phyloP scores from a whole-genome alignment of 2,113 vertebrate species.

The Lamprologus sp. region DNA sequence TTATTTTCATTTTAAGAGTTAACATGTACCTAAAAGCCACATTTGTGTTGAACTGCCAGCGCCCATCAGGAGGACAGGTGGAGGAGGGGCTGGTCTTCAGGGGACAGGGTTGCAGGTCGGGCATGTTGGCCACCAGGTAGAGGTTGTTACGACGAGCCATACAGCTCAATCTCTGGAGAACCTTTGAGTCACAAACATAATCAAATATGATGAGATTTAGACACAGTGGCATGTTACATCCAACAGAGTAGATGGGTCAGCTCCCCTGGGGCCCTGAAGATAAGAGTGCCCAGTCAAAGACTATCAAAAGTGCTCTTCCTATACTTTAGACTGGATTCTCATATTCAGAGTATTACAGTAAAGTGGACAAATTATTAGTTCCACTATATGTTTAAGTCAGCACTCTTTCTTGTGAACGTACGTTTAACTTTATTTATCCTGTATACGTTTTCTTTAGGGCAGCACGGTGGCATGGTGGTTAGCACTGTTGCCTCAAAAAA shows the following conservation, averaged over 20 bases:
- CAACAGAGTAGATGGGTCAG: background rate
- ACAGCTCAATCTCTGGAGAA: constrained; percentile 85
- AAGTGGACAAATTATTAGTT: background rate
- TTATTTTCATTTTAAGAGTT: too few relatives aligned
- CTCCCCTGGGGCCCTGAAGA: background rate
- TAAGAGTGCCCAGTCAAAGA: background rate
- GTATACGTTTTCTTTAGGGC: background rate
- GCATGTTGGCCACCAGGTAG: constrained; percentile 76
- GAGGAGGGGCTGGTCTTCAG: constrained; percentile 36
- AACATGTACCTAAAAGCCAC: constrained; percentile 73
- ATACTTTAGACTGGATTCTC: background rate
- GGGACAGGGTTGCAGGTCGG: constrained; percentile 77
- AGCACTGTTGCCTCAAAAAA: background rate
- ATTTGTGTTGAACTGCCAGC: constrained; percentile 91
- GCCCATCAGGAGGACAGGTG: constrained; percentile 77
- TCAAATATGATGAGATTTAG: background rate
- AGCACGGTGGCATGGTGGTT: background rate
- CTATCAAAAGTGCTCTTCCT: background rate
- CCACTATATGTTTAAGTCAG: background rate
- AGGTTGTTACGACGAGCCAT: constrained; percentile 79
- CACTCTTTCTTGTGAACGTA: background rate
- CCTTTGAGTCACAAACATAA: constrained; percentile 53
- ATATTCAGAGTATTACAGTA: background rate
- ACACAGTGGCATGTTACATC: background rate
- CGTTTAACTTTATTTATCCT: background rate